Conservation (phyloP, 2,888 invertebrate genomes). For the Crossocerus cetratus region DNA sequence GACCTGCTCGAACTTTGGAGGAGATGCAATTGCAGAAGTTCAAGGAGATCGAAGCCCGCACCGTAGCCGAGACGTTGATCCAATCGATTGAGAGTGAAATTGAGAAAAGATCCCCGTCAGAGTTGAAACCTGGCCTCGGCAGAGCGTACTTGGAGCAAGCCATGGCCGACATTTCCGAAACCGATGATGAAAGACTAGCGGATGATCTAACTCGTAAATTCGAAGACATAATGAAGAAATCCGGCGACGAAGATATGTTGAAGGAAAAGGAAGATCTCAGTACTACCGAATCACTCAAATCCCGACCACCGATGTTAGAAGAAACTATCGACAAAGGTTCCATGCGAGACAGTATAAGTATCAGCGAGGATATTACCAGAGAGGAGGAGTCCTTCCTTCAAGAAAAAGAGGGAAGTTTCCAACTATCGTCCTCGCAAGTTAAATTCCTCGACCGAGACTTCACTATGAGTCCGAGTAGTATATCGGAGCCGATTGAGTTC, state of each 20-base stretch:
- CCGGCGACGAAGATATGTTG: constrained; percentile 32
- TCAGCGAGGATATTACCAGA: constrained; percentile 70
- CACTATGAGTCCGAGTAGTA: constrained; percentile 71
- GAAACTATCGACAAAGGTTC: constrained; percentile 61
- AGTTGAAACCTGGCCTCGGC: constrained; percentile 29
- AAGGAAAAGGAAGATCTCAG: background rate
- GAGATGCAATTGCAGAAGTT: constrained; percentile 45
- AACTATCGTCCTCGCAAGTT: constrained; percentile 61
- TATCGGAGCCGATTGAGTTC: constrained; percentile 70
- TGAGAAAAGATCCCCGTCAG: constrained; percentile 58
- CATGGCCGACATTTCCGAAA: constrained; percentile 37
- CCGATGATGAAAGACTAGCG: constrained; percentile 66
- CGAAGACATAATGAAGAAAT: constrained; percentile 64
- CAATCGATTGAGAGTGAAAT: constrained; percentile 71
- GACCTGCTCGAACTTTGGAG: constrained; percentile 35
- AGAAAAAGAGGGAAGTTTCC: constrained; percentile 64
- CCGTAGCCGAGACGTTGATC: constrained; percentile 68
- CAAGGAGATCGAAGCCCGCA: constrained; percentile 62
- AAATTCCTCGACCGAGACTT: constrained; percentile 66
- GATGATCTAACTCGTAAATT: constrained; percentile 71
- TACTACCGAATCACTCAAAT: background rate
- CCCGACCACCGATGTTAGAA: constrained; percentile 45
- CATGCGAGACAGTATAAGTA: constrained; percentile 65
- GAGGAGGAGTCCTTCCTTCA: constrained; percentile 69
- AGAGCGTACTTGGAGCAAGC: constrained; percentile 55